phyloP scores from a whole-genome alignment of 2,797 vertebrate genomes.

The Eleutherodactylus coqui region DNA sequence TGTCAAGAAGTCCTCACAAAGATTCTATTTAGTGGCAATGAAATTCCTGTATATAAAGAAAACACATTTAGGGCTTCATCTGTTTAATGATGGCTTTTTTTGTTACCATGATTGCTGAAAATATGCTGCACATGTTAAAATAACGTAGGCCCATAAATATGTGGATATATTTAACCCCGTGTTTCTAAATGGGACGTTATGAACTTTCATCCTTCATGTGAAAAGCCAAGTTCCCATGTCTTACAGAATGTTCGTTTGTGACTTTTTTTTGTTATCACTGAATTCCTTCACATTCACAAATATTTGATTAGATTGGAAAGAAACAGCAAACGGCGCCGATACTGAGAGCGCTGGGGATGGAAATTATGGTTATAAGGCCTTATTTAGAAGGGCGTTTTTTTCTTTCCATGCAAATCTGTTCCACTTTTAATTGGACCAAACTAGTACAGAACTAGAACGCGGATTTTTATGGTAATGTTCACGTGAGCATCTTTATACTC shows the following conservation, averaged over 20 bases:
- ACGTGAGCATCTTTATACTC: too few relatives aligned
- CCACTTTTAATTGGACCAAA: too few relatives aligned
- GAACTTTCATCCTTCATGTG: background rate
- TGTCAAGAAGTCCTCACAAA: too few relatives aligned
- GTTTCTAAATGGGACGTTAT: background rate
- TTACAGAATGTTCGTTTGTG: background rate
- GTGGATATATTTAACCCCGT: background rate
- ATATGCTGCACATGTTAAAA: background rate
- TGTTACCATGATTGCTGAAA: background rate
- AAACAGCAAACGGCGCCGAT: background rate
- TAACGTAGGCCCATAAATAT: background rate
- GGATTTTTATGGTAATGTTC: too few relatives aligned
- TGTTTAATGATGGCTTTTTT: background rate
- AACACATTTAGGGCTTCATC: background rate
- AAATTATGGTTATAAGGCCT: too few relatives aligned
- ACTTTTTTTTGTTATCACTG: background rate
- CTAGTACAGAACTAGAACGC: too few relatives aligned
- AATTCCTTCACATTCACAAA: background rate
- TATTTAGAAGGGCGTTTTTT: too few relatives aligned
- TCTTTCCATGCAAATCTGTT: too few relatives aligned
- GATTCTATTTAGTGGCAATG: too few relatives aligned
- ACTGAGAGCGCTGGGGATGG: background rate
- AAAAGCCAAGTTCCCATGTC: conserved; percentile 24
- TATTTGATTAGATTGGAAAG: background rate
- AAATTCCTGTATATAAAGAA: too few relatives aligned